Conservation (phyloP, 2,888 invertebrate species). For the Cantharis flavilabris region DNA sequence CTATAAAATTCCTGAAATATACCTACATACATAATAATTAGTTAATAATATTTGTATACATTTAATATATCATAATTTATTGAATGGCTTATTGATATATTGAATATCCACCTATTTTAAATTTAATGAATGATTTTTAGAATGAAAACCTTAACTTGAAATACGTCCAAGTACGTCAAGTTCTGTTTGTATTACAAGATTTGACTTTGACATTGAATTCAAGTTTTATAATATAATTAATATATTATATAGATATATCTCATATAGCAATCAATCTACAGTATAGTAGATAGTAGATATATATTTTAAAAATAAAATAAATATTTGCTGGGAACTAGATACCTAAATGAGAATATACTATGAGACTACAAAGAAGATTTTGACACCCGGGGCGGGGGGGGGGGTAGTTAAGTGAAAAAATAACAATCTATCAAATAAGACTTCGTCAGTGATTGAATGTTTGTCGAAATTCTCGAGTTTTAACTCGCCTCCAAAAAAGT, state of each 20-base stretch:
- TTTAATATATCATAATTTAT: background rate
- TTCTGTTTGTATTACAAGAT: background rate
- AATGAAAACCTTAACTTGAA: background rate
- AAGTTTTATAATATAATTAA: background rate
- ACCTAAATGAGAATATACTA: no score
- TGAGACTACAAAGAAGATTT: no score
- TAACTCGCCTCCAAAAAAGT: no score
- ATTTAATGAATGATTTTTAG: background rate
- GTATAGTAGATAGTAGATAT: no score
- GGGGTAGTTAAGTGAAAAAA: background rate
- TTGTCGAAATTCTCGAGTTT: background rate
- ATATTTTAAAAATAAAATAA: no score
- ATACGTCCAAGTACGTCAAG: background rate
- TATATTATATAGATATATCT: no score
- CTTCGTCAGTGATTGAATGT: background rate
- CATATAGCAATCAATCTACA: no score
- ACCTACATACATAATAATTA: background rate
- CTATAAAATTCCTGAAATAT: background rate
- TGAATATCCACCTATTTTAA: background rate
- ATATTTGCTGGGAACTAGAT: no score
- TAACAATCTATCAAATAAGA: background rate
- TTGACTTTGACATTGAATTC: background rate
- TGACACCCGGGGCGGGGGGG: background rate
- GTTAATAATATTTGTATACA: background rate
- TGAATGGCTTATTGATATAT: background rate